These are phyloP conservation scores for Conistra vaccinii DNA, from an alignment of 2,888 invertebrate genomes.

Conservation along the genomic window DNA sequence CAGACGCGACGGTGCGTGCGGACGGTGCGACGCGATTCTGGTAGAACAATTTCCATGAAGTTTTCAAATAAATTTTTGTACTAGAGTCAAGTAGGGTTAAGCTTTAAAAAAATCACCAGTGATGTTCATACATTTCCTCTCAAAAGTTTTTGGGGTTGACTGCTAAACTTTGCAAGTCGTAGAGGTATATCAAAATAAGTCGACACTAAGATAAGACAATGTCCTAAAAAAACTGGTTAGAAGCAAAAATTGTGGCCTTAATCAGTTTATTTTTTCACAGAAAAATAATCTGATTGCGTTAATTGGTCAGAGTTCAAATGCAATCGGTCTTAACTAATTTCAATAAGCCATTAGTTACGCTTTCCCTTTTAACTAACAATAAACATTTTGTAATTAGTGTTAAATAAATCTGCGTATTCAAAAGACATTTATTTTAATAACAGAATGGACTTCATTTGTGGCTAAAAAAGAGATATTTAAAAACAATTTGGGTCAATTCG, in stretches of 20 bases:
- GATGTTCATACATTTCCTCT: too few species aligned
- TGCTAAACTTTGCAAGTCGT: not conserved
- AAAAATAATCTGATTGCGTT: not conserved
- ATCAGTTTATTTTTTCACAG: not conserved
- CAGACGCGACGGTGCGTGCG: too few species aligned
- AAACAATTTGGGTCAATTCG: constrained; percentile 54
- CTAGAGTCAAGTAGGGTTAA: too few species aligned
- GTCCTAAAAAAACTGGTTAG: not conserved
- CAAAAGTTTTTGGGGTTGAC: too few species aligned
- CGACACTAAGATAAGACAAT: not conserved
- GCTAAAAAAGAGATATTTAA: constrained; percentile 48
- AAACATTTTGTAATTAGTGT: constrained; percentile 10
- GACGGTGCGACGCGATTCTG: too few species aligned
- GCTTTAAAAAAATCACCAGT: too few species aligned
- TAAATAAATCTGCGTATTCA: not conserved
- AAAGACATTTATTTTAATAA: constrained; percentile 27
- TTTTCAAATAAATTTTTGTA: too few species aligned
- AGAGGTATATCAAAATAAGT: not conserved
- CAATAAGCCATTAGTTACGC: constrained; percentile 1
- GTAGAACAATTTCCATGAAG: too few species aligned
- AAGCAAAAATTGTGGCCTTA: not conserved
- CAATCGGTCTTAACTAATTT: constrained; percentile 18
- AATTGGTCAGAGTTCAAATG: constrained; percentile 3
- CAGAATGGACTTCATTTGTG: constrained; percentile 18
- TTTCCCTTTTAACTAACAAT: constrained; percentile 12